A percentile compares a stretch with the other conserved stretches of the same genome.
These are phyloP conservation scores for Chironomus tepperi DNA, from an alignment of 1,140 invertebrate genomes.

Conservation along the genomic window DNA sequence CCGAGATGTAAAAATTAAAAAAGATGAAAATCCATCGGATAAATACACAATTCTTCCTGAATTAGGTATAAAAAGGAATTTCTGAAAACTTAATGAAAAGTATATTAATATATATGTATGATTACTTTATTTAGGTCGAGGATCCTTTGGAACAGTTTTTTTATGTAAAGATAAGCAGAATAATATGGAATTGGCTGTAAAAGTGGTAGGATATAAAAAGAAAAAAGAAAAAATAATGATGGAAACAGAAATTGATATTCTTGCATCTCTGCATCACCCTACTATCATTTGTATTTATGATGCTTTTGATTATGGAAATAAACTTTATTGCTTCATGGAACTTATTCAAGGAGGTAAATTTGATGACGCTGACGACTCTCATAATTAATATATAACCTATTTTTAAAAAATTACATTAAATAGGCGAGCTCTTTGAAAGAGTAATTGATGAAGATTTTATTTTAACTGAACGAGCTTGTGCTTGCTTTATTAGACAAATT, in stretches of 20 bases:
- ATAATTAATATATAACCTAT: neutral
- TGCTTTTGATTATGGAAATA: conserved; percentile 76
- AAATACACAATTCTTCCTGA: conserved; percentile 64
- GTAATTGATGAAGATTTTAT: conserved; percentile 95
- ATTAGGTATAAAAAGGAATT: conserved; percentile 47
- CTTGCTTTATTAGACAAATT: conserved; percentile 91
- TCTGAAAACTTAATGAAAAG: too few relatives aligned
- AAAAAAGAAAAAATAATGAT: conserved; percentile 79
- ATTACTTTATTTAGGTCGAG: conserved; percentile 41
- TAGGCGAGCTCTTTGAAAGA: conserved; percentile 90
- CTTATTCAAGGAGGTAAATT: conserved; percentile 62
- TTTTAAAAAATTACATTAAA: too few relatives aligned
- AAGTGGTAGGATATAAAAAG: conserved; percentile 71
- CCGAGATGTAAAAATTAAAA: conserved; percentile 61
- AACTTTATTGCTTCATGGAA: conserved; percentile 78
- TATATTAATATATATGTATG: too few relatives aligned
- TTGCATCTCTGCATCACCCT: conserved; percentile 81
- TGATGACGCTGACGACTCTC: too few relatives aligned
- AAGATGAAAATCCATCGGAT: conserved; percentile 61
- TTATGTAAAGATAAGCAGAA: conserved; percentile 72
- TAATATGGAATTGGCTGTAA: conserved; percentile 72
- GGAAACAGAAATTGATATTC: conserved; percentile 87
- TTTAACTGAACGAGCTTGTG: conserved; percentile 84
- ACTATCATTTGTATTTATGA: conserved; percentile 84
- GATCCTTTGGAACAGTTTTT: conserved; percentile 93